phyloP scores from a whole-genome alignment of 2,797 vertebrate species.

The Cossypha dichroa region DNA sequence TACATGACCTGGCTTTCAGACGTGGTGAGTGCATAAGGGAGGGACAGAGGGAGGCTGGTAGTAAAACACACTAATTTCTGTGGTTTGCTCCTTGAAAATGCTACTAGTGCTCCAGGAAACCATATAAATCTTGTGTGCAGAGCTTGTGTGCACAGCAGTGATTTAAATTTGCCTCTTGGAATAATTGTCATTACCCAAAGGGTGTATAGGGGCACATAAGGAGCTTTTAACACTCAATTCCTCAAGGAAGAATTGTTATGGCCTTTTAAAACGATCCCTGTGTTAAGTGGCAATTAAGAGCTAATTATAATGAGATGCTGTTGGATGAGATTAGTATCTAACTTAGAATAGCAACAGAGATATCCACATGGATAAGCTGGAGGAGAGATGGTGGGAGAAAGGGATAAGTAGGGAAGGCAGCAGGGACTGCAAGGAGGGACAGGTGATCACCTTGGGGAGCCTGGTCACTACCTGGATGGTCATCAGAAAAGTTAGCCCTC shows the following conservation, averaged over 20 bases:
- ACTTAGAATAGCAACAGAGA: neutral
- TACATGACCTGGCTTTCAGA: neutral
- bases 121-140: neutral
- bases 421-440: neutral
- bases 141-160: neutral
- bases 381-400: neutral
- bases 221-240: neutral
- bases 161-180: constrained; percentile 12
- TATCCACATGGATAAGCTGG: neutral
- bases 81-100: neutral
- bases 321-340: constrained; percentile 8
- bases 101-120: neutral
- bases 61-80: neutral
- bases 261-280: neutral
- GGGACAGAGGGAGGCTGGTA: neutral
- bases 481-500: neutral
- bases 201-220: neutral
- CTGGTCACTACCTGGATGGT: neutral
- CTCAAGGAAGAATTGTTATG: neutral
- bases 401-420: neutral
- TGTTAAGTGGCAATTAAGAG: constrained; percentile 46
- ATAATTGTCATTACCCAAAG: neutral
- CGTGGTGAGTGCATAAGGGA: neutral
- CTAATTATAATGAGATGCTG: constrained; percentile 23
- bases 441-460: neutral